Percentiles rank a stretch among this genome's conserved stretches.
Evolutionary conservation across 2,113 vertebrate species (phyloP).

Genomic region (Phalacrocorax aristotelis): DNA sequence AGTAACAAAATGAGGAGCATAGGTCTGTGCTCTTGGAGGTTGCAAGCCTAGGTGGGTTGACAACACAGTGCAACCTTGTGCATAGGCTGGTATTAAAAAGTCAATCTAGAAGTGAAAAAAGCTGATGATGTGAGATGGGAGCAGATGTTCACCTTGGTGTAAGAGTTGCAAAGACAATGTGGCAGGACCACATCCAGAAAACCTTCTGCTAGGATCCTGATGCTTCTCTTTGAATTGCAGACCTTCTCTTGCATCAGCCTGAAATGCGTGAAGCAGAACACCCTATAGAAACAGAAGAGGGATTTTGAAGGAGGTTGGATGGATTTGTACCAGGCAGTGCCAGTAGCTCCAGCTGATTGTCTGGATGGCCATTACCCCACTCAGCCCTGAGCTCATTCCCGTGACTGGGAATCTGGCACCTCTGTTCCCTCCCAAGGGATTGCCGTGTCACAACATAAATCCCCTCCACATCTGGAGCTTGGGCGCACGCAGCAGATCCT

Average conservation of each 20-base stretch:
- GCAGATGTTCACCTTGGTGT: not conserved
- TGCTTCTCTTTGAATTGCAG: not conserved
- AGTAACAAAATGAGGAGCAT: rapidly evolving
- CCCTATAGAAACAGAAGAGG: not conserved
- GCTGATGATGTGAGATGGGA: not conserved
- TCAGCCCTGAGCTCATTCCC: not conserved
- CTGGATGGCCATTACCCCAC: not conserved
- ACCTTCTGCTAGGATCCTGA: not conserved
- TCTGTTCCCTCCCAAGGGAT: not conserved
- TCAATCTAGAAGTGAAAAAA: not conserved
- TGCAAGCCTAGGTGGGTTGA: not conserved
- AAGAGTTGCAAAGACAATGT: not conserved
- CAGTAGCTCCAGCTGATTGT: not conserved
- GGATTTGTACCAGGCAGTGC: not conserved
- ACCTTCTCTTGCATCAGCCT: not conserved
- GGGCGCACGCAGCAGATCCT: not conserved
- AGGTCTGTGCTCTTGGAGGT: not conserved
- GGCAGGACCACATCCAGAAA: not conserved
- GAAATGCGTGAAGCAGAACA: not conserved
- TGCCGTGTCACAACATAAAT: rapidly evolving
- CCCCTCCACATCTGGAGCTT: not conserved
- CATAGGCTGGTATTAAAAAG: not conserved
- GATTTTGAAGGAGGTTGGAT: not conserved
- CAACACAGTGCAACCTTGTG: not conserved
- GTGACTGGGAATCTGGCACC: not conserved